phyloP scores from a whole-genome alignment of 2,797 vertebrate genomes.

The Eulemur mongoz region DNA sequence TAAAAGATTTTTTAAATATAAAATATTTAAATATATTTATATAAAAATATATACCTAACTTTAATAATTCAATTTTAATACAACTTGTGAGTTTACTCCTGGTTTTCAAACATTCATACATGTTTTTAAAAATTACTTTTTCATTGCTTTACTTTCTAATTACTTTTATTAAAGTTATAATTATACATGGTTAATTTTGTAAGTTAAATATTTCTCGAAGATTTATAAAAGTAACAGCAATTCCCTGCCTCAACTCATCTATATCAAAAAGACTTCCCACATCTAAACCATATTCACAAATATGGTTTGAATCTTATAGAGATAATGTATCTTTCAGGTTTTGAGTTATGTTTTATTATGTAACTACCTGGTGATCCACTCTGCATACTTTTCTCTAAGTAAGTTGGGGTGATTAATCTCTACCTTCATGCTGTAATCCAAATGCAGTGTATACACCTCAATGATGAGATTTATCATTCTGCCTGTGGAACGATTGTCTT shows the following conservation, averaged over 20 bases:
- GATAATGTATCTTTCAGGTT: not conserved
- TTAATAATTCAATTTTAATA: not conserved
- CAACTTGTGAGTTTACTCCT: not conserved
- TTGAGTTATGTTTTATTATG: not conserved
- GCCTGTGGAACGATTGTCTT: too few species aligned
- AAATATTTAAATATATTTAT: not conserved
- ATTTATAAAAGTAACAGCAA: not conserved
- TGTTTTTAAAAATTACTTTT: not conserved
- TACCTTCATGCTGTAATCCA: not conserved
- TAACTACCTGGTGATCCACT: not conserved
- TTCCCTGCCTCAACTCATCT: not conserved
- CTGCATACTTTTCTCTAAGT: not conserved
- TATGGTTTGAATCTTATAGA: not conserved
- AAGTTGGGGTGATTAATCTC: not conserved
- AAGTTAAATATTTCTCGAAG: not conserved
- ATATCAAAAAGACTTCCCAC: not conserved
- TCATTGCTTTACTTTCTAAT: not conserved
- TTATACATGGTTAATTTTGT: not conserved
- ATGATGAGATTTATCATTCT: not conserved
- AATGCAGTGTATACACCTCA: not conserved
- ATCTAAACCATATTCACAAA: not conserved
- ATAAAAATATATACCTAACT: not conserved
- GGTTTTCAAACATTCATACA: not conserved
- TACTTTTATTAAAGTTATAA: not conserved
- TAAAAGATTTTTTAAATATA: not conserved